Conservation (phyloP, 1,140 invertebrate genomes). For the Drosophila pectinifera region DNA sequence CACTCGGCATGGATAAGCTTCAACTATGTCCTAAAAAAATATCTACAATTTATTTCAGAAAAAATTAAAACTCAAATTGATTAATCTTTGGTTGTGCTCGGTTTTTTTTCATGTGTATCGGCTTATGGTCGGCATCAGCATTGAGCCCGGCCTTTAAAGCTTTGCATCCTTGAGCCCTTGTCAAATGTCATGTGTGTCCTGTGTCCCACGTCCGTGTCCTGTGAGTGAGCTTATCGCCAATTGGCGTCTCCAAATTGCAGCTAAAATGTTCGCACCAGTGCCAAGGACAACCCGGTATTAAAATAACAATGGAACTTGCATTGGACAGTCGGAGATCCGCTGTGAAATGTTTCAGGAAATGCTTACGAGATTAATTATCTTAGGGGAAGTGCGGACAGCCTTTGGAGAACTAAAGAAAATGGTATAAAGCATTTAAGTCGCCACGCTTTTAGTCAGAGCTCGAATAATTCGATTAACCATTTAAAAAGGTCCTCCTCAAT, state of each 20-base stretch:
- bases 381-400: background rate
- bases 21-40: too few relatives aligned
- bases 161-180: slow-evolving; percentile 69
- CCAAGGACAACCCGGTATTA: slow-evolving; percentile 17
- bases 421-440: too few relatives aligned
- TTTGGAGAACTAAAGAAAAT: background rate
- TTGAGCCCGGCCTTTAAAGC: slow-evolving; percentile 50
- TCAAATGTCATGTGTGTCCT: slow-evolving; percentile 72
- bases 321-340: background rate
- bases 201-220: slow-evolving; percentile 36
- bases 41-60: background rate
- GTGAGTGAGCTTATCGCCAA: slow-evolving; percentile 36
- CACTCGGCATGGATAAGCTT: too few relatives aligned
- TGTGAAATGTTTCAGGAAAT: slow-evolving; percentile 2
- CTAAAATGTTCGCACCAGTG: slow-evolving; percentile 32
- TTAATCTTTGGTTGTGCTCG: too few relatives aligned
- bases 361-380: slow-evolving; percentile 4
- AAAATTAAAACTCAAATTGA: too few relatives aligned
- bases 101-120: slow-evolving; percentile 1
- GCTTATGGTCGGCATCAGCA: slow-evolving; percentile 20
- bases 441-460: background rate
- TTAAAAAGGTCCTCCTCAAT: background rate
- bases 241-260: slow-evolving; percentile 42
- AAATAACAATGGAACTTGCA: slow-evolving; percentile 28
- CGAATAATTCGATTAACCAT: background rate